Conservation (phyloP, 2,888 invertebrate genomes). For the Parochlus steinenii region DNA sequence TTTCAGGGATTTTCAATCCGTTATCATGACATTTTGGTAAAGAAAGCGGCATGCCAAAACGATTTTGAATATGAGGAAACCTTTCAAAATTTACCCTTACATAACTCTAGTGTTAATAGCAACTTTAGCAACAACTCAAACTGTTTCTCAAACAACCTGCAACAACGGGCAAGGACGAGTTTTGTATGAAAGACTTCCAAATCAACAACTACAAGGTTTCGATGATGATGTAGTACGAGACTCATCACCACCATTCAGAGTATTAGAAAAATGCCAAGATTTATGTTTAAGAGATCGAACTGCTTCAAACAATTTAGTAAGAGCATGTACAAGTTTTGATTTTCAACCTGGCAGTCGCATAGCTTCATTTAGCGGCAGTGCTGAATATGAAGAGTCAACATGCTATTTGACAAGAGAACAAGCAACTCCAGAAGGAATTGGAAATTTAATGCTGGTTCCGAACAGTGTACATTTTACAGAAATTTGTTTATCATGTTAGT, state of each 20-base stretch:
- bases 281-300: slow-evolving; percentile 65
- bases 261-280: slow-evolving; percentile 77
- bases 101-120: too few species aligned
- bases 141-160: slow-evolving; percentile 74
- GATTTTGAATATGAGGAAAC: too few species aligned
- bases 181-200: slow-evolving; percentile 75
- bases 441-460: slow-evolving; percentile 73
- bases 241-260: slow-evolving; percentile 69
- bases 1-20: too few species aligned
- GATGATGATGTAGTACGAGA: slow-evolving; percentile 77
- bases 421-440: slow-evolving; percentile 75
- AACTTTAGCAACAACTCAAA: too few species aligned
- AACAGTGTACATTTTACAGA: slow-evolving; percentile 83
- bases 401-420: slow-evolving; percentile 76
- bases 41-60: too few species aligned
- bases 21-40: too few species aligned
- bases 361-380: slow-evolving; percentile 61
- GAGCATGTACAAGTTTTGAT: slow-evolving; percentile 76
- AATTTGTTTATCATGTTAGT: slow-evolving; percentile 76
- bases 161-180: slow-evolving; percentile 78
- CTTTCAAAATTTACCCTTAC: too few species aligned
- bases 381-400: slow-evolving; percentile 76
- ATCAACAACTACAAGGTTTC: slow-evolving; percentile 76
- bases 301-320: slow-evolving; percentile 60
- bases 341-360: slow-evolving; percentile 79